Evolutionary conservation across 2,888 invertebrate genomes (phyloP).

Genomic region (Andrena praecox): DNA sequence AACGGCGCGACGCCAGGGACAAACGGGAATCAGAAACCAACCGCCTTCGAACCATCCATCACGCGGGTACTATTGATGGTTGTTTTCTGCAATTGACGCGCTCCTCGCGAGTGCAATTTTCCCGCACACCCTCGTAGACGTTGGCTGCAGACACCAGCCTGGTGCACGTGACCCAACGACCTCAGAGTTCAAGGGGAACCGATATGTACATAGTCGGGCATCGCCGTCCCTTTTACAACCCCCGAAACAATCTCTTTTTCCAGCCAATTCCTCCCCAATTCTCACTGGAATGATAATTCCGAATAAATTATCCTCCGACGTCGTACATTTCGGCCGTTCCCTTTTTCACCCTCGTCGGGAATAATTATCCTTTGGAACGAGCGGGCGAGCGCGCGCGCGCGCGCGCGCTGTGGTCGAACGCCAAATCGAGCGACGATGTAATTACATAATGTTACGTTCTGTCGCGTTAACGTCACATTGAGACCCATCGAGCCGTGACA

Average conservation of each 20-base stretch:
- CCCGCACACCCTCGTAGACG: not conserved
- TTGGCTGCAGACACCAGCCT: not conserved
- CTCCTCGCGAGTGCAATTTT: not conserved
- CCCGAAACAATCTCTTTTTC: not conserved
- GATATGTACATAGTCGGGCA: not conserved
- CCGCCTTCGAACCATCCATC: constrained; percentile 3
- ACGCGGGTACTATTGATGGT: constrained; percentile 2
- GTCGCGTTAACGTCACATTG: constrained; percentile 47
- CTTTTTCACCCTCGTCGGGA: not conserved
- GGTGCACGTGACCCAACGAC: not conserved
- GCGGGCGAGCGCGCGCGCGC: not conserved
- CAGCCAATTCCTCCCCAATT: not conserved
- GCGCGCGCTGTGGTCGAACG: constrained; percentile 4
- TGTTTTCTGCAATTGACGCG: constrained; percentile 15
- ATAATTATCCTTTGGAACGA: constrained; percentile 30
- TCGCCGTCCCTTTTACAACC: not conserved
- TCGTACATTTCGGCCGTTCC: constrained; percentile 3
- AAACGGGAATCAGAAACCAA: not conserved
- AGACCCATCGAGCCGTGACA: constrained; percentile 35
- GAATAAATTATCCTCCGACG: constrained; percentile 1
- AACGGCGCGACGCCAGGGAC: not conserved
- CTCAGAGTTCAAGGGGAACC: not conserved
- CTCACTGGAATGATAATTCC: constrained; percentile 10
- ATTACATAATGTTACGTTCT: constrained; percentile 39
- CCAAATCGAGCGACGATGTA: constrained; percentile 40